Evolutionary conservation across 1,140 invertebrate species (phyloP), one percentile per base, ranked within the genome.

Genomic region (Rhopalosiphum maidis): DNA sequence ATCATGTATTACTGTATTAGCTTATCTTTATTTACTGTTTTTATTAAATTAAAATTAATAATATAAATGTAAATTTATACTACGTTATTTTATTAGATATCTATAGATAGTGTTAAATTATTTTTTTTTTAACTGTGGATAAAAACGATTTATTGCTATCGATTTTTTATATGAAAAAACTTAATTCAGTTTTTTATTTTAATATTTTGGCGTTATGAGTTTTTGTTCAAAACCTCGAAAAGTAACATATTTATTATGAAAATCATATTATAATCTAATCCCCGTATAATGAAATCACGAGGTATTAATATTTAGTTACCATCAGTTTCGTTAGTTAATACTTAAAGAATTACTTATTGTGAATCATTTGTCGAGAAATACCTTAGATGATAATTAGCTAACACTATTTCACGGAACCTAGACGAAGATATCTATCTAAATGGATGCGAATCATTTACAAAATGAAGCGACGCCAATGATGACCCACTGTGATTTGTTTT

Each of bases 21-120:
- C 1, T 35, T n/a, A 68, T n/a, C 60, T 68, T 68, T 68, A n/a
- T 77, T 77, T 77, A 35, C n/a, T 77, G 60, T n/a, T n/a, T 77
- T 77, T 77, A 77, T 77, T 77, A n/a, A 77, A 77, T 77, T 77
- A 77, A 77, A 77, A 77, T 77, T 77, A 30, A 77, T 77, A n/a
- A 77, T n/a, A 18, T n/a, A 77, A 77, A 77, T 77, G 15, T 77
- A n/a, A 15, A n/a, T 77, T 77, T 77, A n/a, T 77, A 15, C 15
- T 18, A n/a, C 30, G 60, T n/a, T 77, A 77, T 77, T 77, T 77
- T 77, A 77, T 77, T 77, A 77, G 60, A n/a, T n/a, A 46, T 8
- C 6, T 46, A 77, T n/a, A 77, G 60, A 4, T n/a, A n/a, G n/a
- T 77, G 15, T 68, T n/a, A n/a, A 77, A 77, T 77, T 51, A 51